These are phyloP conservation scores for Agelastica alni DNA, from an alignment of 2,888 invertebrate genomes.

Conservation along the genomic window DNA sequence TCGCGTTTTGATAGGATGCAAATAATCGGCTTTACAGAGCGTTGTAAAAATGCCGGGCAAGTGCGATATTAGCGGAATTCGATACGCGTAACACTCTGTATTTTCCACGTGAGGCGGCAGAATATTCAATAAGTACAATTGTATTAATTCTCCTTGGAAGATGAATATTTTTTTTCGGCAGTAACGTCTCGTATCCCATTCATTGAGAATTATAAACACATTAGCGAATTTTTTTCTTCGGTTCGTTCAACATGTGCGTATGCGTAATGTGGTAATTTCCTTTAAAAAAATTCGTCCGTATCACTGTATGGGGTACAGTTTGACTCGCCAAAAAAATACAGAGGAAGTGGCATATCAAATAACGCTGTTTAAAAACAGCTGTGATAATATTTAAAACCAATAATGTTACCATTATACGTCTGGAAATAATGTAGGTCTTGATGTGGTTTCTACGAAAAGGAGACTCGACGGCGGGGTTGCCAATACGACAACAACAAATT, in stretches of 20 bases:
- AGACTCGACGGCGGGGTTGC: slow-evolving; percentile 10
- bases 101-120: too few relatives aligned
- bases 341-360: slow-evolving; percentile 52
- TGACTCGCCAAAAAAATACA: slow-evolving; percentile 32
- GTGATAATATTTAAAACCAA: slow-evolving; percentile 46
- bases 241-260: slow-evolving; percentile 21
- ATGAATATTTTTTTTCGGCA: too few relatives aligned
- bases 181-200: not conserved
- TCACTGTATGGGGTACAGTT: slow-evolving; percentile 30
- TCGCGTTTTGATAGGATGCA: slow-evolving; percentile 1
- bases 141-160: too few relatives aligned
- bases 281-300: slow-evolving; percentile 14
- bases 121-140: too few relatives aligned
- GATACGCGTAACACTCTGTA: too few relatives aligned
- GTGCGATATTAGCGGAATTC: too few relatives aligned
- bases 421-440: slow-evolving; percentile 32
- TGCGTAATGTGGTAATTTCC: slow-evolving; percentile 21
- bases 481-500: not conserved
- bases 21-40: slow-evolving; percentile 1
- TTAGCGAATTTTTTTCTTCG: slow-evolving; percentile 6
- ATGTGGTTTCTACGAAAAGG: slow-evolving; percentile 31
- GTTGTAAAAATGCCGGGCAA: not conserved
- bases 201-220: slow-evolving; percentile 8
- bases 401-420: slow-evolving; percentile 35
- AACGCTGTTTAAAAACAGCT: slow-evolving; percentile 48